phyloP scores from a whole-genome alignment of 2,797 vertebrate genomes.

The Anableps anableps region DNA sequence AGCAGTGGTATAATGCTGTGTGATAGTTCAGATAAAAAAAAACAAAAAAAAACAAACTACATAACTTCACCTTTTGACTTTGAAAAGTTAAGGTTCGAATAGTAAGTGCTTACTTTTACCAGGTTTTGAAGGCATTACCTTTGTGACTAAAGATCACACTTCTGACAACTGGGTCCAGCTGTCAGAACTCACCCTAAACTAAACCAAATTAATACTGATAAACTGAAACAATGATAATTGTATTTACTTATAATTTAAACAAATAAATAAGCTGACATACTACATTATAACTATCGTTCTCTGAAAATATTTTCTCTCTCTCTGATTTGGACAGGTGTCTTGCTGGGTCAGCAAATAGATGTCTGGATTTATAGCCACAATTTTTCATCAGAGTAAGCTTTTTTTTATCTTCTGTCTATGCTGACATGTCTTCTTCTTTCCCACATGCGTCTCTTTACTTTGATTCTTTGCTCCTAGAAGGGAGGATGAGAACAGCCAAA shows the following conservation, averaged over 20 bases:
- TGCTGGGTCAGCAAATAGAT: background rate
- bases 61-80: no score
- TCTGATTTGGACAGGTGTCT: background rate
- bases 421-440: background rate
- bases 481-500: background rate
- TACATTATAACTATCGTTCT: background rate
- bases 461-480: background rate
- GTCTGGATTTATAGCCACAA: background rate
- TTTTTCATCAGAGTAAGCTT: background rate
- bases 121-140: no score
- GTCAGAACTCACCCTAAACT: background rate
- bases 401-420: background rate
- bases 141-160: no score
- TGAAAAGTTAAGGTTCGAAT: no score
- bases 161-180: background rate
- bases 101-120: no score
- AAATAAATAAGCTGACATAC: background rate
- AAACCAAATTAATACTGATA: background rate
- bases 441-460: background rate
- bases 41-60: no score
- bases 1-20: no score
- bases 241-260: background rate
- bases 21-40: no score
- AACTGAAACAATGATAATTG: no score
- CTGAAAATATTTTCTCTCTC: background rate